Percentiles rank a stretch among this genome's conserved stretches.
These are phyloP conservation scores for Bubo blakistoni DNA, from an alignment of 2,113 vertebrate genomes.

Conservation along the genomic window DNA sequence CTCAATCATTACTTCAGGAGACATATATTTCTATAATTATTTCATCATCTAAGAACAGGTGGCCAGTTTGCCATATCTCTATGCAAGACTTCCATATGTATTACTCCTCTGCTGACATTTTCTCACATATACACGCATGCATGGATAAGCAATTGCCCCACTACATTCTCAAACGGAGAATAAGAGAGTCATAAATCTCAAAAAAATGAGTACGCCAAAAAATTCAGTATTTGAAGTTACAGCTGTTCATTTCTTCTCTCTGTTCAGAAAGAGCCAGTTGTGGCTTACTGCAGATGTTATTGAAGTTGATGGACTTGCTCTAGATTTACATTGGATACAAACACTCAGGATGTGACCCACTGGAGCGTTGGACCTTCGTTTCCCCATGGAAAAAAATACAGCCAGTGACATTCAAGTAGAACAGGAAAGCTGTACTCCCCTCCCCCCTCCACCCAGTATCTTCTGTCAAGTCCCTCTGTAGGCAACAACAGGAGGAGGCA, in stretches of 20 bases:
- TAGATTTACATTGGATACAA: background rate
- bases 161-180: background rate
- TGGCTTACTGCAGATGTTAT: background rate
- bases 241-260: background rate
- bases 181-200: background rate
- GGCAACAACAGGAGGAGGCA: background rate
- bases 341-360: background rate
- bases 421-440: background rate
- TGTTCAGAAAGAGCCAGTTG: background rate
- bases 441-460: background rate
- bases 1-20: background rate
- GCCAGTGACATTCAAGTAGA: background rate
- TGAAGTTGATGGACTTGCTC: background rate
- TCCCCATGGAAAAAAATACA: background rate
- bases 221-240: conserved; percentile 1
- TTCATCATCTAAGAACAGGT: background rate
- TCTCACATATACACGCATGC: background rate
- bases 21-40: background rate
- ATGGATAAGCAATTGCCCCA: background rate
- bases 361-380: accelerated
- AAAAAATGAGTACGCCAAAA: background rate
- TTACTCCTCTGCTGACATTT: background rate
- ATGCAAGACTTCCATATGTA: background rate
- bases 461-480: background rate
- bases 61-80: background rate